These are phyloP conservation scores for Drosophila pandora DNA, from an alignment of 1,140 invertebrate species.

Conservation along the genomic window DNA sequence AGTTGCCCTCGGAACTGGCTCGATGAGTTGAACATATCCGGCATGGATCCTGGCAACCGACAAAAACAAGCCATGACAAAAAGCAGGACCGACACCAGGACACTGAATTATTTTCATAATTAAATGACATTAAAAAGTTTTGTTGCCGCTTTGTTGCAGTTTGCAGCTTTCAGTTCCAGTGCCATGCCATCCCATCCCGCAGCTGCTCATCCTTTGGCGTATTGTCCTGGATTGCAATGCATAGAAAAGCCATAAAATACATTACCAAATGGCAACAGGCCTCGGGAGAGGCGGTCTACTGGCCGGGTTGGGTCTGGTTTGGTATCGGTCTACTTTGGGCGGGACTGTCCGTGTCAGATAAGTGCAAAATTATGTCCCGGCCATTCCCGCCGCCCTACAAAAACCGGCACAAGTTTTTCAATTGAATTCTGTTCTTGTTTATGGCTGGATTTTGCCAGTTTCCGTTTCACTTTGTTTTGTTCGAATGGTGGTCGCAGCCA, in stretches of 20 bases:
- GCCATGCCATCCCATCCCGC: conserved; percentile 1
- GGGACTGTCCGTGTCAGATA: conserved; percentile 66
- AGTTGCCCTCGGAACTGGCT: not conserved
- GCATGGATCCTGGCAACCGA: conserved; percentile 9
- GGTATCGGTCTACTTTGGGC: conserved; percentile 5
- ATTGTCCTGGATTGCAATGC: conserved; percentile 60
- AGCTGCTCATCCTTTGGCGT: conserved; percentile 6
- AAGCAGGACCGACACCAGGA: conserved; percentile 26
- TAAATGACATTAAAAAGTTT: conserved; percentile 69
- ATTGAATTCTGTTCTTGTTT: conserved; percentile 66
- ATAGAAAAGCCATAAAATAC: conserved; percentile 75
- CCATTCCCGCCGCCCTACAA: conserved; percentile 8
- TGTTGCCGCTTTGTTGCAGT: conserved; percentile 30
- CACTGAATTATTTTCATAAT: conserved; percentile 67
- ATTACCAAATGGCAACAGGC: conserved; percentile 54
- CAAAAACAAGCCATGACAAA: conserved; percentile 24
- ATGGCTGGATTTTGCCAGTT: conserved; percentile 45
- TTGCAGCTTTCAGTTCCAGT: not conserved
- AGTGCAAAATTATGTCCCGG: conserved; percentile 73
- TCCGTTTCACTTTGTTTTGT: conserved; percentile 39
- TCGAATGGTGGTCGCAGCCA: conserved; percentile 17
- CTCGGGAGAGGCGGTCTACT: conserved; percentile 9
- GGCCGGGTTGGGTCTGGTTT: not conserved
- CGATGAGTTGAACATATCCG: not conserved
- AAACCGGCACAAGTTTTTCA: conserved; percentile 68